Conservation (phyloP, 2,888 invertebrate genomes). For the Drosophila anomelani region DNA sequence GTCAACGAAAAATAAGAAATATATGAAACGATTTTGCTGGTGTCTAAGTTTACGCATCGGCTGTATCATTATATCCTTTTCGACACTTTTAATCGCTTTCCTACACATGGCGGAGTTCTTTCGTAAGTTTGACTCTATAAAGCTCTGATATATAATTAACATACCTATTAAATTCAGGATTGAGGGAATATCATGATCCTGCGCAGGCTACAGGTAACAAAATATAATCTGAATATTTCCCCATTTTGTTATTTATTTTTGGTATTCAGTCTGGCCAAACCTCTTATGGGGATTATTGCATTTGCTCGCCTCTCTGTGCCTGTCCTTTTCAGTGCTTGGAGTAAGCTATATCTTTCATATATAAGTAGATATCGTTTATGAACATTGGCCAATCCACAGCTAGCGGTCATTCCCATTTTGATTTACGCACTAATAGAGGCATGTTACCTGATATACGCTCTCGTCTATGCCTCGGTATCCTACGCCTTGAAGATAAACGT, state of each 20-base stretch:
- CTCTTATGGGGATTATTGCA: conserved; percentile 19
- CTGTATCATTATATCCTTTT: conserved; percentile 5
- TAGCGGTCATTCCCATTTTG: not conserved
- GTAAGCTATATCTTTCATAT: not conserved
- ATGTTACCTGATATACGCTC: not conserved
- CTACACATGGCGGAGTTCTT: conserved; percentile 3
- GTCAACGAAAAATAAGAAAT: not conserved
- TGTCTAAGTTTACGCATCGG: conserved; percentile 8
- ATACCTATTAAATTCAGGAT: not conserved
- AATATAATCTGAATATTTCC: not conserved
- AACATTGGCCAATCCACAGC: not conserved
- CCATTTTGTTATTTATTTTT: not conserved
- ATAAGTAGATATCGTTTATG: too few species aligned
- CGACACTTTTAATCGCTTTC: not conserved
- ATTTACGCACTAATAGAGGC: not conserved
- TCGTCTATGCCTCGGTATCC: not conserved
- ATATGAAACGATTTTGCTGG: conserved; percentile 13
- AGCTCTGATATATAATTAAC: not conserved
- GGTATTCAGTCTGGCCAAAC: conserved; percentile 8
- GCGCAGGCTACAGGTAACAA: not conserved
- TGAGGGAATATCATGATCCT: not conserved
- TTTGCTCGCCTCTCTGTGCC: conserved; percentile 1
- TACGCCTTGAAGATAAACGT: not conserved
- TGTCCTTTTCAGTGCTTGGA: conserved; percentile 9
- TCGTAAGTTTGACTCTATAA: not conserved